Conservation (phyloP, 2,113 vertebrate species). For the Stegastes partitus region DNA sequence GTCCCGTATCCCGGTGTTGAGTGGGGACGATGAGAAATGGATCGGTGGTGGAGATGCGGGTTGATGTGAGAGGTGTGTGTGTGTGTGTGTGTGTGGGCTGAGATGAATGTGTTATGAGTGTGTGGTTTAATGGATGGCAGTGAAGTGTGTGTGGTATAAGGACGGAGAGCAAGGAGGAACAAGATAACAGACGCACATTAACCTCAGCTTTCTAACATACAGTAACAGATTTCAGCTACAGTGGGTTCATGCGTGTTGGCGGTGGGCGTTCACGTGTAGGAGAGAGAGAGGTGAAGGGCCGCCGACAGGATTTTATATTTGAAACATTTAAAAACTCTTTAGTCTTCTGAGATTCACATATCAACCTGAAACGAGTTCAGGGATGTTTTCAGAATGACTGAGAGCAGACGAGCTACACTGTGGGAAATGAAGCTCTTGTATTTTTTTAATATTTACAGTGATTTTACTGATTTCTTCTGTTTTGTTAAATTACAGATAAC, state of each 20-base stretch:
- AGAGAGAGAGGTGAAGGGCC: too few relatives aligned
- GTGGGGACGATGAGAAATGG: slow-evolving; percentile 68
- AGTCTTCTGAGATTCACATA: too few relatives aligned
- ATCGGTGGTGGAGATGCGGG: slow-evolving; percentile 41
- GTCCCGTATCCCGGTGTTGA: slow-evolving; percentile 61
- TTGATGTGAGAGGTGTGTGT: slow-evolving; percentile 24
- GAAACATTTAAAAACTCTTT: too few relatives aligned
- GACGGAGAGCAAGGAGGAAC: slow-evolving; percentile 30
- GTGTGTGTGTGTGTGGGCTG: slow-evolving; percentile 49
- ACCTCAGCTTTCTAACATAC: too few relatives aligned
- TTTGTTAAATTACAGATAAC: too few relatives aligned
- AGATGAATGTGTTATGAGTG: slow-evolving; percentile 51
- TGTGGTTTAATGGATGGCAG: slow-evolving; percentile 66
- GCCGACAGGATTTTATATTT: too few relatives aligned
- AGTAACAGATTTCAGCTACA: not conserved
- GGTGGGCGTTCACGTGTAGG: not conserved
- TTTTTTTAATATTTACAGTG: too few relatives aligned
- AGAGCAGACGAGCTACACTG: not conserved
- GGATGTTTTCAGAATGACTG: not conserved
- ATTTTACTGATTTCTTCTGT: too few relatives aligned
- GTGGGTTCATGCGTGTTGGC: not conserved
- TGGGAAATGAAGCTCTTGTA: too few relatives aligned
- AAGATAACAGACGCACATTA: slow-evolving; percentile 38
- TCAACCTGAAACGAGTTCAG: not conserved
- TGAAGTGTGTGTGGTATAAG: slow-evolving; percentile 40